Evolutionary conservation across 2,113 vertebrate species (phyloP).

Genomic region (Speoplatyrhinus poulsoni): DNA sequence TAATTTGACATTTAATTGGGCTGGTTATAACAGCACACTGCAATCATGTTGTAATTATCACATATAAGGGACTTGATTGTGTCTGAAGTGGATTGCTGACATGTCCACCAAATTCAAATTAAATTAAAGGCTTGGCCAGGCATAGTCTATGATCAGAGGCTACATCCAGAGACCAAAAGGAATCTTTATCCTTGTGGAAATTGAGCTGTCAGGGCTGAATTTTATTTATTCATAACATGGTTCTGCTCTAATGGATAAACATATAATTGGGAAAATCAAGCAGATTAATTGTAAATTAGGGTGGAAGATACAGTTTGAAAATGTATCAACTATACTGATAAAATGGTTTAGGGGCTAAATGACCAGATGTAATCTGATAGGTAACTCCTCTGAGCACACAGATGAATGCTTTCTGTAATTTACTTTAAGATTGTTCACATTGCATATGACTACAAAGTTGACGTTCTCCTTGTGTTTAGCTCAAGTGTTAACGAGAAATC

Average conservation of each 20-base stretch:
- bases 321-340: background rate
- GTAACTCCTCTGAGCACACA: background rate
- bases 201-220: constrained; percentile 14
- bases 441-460: too few relatives aligned
- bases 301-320: background rate
- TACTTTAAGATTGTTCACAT: too few relatives aligned
- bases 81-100: constrained; percentile 14
- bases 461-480: too few relatives aligned
- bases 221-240: background rate
- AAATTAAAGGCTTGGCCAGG: constrained; percentile 28
- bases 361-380: too few relatives aligned
- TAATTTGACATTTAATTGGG: constrained; percentile 22
- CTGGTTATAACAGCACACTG: constrained; percentile 12
- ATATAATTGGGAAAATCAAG: background rate
- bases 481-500: too few relatives aligned
- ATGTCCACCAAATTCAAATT: constrained; percentile 27
- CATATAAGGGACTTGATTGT: constrained; percentile 9
- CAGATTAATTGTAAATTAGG: background rate
- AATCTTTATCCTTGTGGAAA: constrained; percentile 10
- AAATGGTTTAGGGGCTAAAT: background rate
- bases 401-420: too few relatives aligned
- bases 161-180: background rate
- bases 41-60: constrained; percentile 19
- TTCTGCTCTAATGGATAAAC: background rate
- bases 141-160: constrained; percentile 1